phyloP scores from a whole-genome alignment of 1,140 invertebrate species.

The Macrotrachela quadricornifera region DNA sequence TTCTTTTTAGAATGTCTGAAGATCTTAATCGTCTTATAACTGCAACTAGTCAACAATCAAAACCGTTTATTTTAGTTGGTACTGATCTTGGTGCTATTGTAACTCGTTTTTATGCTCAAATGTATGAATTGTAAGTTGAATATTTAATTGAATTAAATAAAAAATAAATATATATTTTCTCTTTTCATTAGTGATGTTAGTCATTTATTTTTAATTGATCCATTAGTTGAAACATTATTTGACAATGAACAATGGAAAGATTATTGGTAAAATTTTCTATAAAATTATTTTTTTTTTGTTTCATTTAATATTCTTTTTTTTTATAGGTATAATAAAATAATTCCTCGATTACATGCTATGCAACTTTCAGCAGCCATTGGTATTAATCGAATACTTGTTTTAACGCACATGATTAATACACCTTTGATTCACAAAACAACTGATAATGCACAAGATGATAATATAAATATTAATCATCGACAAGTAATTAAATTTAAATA shows the following conservation, averaged over 20 bases:
- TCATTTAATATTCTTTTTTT: not conserved
- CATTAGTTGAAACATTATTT: conserved; percentile 23
- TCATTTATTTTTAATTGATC: conserved; percentile 23
- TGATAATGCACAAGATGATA: not conserved
- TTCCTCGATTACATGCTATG: conserved; percentile 23
- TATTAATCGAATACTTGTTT: conserved; percentile 19
- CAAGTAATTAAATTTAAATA: not conserved
- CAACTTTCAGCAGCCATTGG: conserved; percentile 25
- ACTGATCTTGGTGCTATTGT: conserved; percentile 26
- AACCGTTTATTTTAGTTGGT: conserved; percentile 27
- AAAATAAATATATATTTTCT: not conserved
- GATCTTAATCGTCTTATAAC: conserved; percentile 24
- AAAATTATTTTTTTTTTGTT: not conserved
- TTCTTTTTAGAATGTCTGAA: conserved; percentile 24
- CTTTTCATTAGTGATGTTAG: conserved; percentile 17
- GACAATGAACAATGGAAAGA: conserved; percentile 19
- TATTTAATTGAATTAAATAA: not conserved
- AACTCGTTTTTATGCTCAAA: conserved; percentile 25
- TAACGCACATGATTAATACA: conserved; percentile 17
- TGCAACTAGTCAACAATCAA: conserved; percentile 20
- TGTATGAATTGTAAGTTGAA: conserved; percentile 23
- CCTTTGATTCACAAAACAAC: conserved; percentile 13
- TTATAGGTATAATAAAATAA: conserved; percentile 22
- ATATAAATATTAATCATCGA: not conserved
- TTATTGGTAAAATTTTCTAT: conserved; percentile 17